These are phyloP conservation scores for Pteruthius melanotis DNA, from an alignment of 2,113 vertebrate species.

Conservation along the genomic window DNA sequence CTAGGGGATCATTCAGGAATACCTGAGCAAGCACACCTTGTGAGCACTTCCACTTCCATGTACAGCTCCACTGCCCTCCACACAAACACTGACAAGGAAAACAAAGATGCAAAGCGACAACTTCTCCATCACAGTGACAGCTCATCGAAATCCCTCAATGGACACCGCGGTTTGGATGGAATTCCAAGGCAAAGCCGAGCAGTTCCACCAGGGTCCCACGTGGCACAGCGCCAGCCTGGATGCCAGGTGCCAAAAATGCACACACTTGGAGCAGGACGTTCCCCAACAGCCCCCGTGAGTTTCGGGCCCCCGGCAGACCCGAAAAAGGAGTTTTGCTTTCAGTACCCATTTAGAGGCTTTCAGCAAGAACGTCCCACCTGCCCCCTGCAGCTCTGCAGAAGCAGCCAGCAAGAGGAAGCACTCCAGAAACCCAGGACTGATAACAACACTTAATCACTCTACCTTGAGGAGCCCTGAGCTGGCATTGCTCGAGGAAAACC, in stretches of 20 bases:
- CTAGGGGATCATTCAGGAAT: background rate
- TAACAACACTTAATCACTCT: fast-evolving
- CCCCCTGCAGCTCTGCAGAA: background rate
- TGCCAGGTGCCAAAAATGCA: background rate
- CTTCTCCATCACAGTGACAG: background rate
- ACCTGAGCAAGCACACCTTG: background rate
- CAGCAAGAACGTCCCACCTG: background rate
- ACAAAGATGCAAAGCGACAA: background rate
- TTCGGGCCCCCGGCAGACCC: background rate
- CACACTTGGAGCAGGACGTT: fast-evolving
- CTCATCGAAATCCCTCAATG: background rate
- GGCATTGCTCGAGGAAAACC: fast-evolving
- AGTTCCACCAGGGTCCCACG: background rate
- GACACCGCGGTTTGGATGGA: background rate
- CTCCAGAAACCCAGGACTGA: background rate
- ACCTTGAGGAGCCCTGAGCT: background rate
- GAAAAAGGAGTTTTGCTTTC: background rate
- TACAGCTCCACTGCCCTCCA: background rate
- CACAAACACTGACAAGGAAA: background rate
- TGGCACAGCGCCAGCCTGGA: background rate
- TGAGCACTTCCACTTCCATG: background rate
- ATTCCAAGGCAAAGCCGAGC: background rate
- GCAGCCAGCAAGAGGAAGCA: background rate
- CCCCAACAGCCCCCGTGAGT: background rate
- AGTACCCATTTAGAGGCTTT: background rate